Evolutionary conservation across 2,888 invertebrate genomes (phyloP).

Genomic region (Hydropsyche betteni): DNA sequence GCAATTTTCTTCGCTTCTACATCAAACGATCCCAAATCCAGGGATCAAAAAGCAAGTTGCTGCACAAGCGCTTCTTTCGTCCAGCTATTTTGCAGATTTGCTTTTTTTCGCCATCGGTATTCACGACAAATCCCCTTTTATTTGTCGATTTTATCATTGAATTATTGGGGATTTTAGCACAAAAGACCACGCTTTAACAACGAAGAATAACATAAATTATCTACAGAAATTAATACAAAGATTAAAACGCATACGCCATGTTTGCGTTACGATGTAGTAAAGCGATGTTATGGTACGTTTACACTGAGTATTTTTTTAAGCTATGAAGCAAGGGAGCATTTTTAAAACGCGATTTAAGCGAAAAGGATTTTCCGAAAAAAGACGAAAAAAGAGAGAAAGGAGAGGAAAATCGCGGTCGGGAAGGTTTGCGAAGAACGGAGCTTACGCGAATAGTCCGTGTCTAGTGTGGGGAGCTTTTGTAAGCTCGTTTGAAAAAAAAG

Average conservation of each 20-base stretch:
- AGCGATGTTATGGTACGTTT: background rate
- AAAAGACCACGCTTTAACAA: slow-evolving; percentile 5
- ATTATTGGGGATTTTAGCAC: slow-evolving; percentile 46
- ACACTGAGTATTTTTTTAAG: background rate
- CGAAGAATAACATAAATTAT: background rate
- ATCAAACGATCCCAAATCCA: slow-evolving; percentile 40
- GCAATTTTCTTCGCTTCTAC: slow-evolving; percentile 25
- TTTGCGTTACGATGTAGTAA: background rate
- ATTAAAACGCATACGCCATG: background rate
- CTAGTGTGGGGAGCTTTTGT: slow-evolving; percentile 27
- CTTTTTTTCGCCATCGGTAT: slow-evolving; percentile 33
- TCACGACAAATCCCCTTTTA: slow-evolving; percentile 46
- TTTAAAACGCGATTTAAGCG: slow-evolving; percentile 21
- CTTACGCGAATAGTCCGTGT: slow-evolving; percentile 12
- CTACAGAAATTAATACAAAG: background rate
- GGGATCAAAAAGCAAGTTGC: slow-evolving; percentile 39
- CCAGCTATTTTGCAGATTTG: slow-evolving; percentile 22
- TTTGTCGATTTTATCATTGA: slow-evolving; percentile 51
- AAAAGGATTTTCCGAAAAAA: slow-evolving; percentile 13
- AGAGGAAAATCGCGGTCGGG: background rate
- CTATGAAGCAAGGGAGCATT: background rate
- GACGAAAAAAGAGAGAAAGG: too few relatives aligned
- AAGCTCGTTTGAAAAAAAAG: slow-evolving; percentile 35
- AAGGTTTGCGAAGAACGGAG: slow-evolving; percentile 12
- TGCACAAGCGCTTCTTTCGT: slow-evolving; percentile 39